Percentiles rank a stretch among this genome's conserved stretches.
These are phyloP conservation scores for Cromileptes altivelis DNA, from an alignment of 2,113 vertebrate genomes.

Conservation along the genomic window DNA sequence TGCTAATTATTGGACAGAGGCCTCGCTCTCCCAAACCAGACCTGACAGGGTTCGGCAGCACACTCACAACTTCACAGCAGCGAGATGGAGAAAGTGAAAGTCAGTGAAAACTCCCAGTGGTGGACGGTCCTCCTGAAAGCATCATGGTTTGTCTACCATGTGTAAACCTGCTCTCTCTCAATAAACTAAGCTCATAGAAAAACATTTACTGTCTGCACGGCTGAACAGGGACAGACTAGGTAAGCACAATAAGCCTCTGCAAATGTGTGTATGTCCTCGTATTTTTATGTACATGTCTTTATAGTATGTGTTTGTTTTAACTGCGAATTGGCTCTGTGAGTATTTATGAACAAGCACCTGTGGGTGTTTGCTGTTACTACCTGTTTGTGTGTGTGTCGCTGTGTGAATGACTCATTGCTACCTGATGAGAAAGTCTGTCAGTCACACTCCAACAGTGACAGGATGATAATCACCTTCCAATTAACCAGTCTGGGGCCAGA, in stretches of 20 bases:
- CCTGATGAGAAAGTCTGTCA: constrained; percentile 65
- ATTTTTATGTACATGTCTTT: background rate
- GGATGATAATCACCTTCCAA: constrained; percentile 75
- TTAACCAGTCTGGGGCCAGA: constrained; percentile 58
- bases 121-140: constrained; percentile 16
- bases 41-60: constrained; percentile 32
- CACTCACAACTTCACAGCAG: constrained; percentile 6
- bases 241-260: background rate
- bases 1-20: constrained; percentile 39
- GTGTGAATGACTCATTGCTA: constrained; percentile 56
- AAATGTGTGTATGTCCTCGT: background rate
- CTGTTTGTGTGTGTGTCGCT: background rate
- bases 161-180: constrained; percentile 46
- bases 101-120: constrained; percentile 5
- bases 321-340: background rate
- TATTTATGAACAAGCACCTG: constrained; percentile 14
- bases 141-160: constrained; percentile 24
- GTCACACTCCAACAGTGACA: constrained; percentile 73
- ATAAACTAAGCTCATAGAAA: constrained; percentile 35
- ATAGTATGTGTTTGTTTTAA: background rate
- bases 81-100: constrained; percentile 29
- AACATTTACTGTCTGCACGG: constrained; percentile 41
- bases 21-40: constrained; percentile 30
- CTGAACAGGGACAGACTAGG: constrained; percentile 23
- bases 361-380: background rate